Percentiles rank a stretch among this genome's conserved stretches.
phyloP scores from a whole-genome alignment of 2,888 invertebrate species.

The Chydorus sphaericus region DNA sequence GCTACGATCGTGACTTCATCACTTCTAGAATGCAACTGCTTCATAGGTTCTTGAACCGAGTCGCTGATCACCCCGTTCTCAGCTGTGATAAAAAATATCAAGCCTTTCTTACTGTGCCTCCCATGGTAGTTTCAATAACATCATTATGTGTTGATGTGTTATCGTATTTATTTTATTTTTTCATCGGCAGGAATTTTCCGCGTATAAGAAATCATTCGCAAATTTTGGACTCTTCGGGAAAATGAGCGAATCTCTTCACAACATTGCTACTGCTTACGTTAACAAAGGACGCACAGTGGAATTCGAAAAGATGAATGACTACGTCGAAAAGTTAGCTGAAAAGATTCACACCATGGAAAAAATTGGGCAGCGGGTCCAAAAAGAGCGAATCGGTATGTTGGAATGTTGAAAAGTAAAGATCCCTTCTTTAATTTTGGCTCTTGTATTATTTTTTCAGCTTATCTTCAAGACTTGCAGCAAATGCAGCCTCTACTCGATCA shows the following conservation, averaged over 20 bases:
- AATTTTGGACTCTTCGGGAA: constrained; percentile 26
- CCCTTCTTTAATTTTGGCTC: too few species aligned
- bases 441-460: too few species aligned
- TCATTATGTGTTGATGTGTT: not conserved
- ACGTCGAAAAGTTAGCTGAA: constrained; percentile 42
- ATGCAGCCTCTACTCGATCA: constrained; percentile 44
- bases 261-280: constrained; percentile 36
- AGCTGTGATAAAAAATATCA: constrained; percentile 48
- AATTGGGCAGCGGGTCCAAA: constrained; percentile 45
- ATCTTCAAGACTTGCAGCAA: constrained; percentile 39
- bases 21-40: constrained; percentile 46
- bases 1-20: constrained; percentile 55
- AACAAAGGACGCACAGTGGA: constrained; percentile 43
- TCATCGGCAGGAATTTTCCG: not conserved
- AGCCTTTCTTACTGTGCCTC: constrained; percentile 48
- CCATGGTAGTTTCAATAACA: constrained; percentile 31
- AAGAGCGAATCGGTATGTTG: constrained; percentile 40
- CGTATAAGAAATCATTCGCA: not conserved
- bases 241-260: constrained; percentile 41
- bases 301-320: constrained; percentile 45
- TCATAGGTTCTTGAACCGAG: constrained; percentile 45
- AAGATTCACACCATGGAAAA: constrained; percentile 46
- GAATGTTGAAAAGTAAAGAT: not conserved
- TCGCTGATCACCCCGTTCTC: constrained; percentile 52
- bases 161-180: not conserved